Base-by-base conservation (phyloP, 1,140 invertebrate species). In the Hycleus phaleratus region DNA sequence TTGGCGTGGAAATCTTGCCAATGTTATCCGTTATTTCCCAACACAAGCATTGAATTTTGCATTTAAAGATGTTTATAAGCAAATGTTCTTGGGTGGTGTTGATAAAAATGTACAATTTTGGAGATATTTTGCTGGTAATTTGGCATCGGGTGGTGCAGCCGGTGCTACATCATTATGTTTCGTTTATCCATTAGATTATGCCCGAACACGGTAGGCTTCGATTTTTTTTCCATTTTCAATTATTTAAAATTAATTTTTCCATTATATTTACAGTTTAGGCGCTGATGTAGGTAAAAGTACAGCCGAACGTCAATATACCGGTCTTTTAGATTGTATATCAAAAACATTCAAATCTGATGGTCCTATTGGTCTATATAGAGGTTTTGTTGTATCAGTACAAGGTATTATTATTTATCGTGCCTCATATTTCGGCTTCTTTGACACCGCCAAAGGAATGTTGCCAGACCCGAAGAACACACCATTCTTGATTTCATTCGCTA, bases 41-140 rank as follows among this genome's bases (percentile, higher is more conserved):
- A 95, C 93, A 10, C 93, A 97, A 72, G 94, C 93, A 45, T 79
- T 97, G 47, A 97, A 97, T 80, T 97, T 97, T 73, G 93, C 93
- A 60, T 96, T 96, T 79, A 96, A 96, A 74, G 91, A 95, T 72
- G 85, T 84, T 51, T 91, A 93, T 77, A 93, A 95, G 79, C 79
- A 84, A 61, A 68, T 92, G 49, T 93, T 93, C 78, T 77, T 93
- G 63, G 85, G 83, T 42, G 89, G 88, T 48, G 84, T 93, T 45
- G 88, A 94, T 76, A 93, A 94, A 74, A 86, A 90, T 64, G 91
- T 83, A n/a, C 87, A 93, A 66, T 95, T 95, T 77, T 84, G 84
- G 81, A 81, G 83, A 65, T 92, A 91, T 69, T 94, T 94, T 73
- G 69, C 83, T 50, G 90, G 89, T 62, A 91, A 97, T 76, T 80